Evolutionary conservation across 2,888 invertebrate species (phyloP).

Genomic region (Drosophila nr. fundita): DNA sequence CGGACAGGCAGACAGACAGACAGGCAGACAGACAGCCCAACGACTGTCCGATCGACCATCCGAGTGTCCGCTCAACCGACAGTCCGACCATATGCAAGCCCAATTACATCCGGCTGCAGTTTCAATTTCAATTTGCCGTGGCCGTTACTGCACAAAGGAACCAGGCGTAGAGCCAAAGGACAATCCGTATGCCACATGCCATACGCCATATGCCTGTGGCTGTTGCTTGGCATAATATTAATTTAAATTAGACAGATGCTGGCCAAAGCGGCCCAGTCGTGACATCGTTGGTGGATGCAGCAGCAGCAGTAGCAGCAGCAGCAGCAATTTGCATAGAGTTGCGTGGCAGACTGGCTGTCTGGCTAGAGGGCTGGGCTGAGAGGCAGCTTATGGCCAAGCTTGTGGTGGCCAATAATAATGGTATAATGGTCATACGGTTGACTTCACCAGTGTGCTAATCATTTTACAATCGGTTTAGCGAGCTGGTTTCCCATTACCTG

Average conservation of each 20-base stretch:
- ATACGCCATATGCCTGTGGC: conserved; percentile 25
- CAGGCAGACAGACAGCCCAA: conserved; percentile 4
- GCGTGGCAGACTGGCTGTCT: background rate
- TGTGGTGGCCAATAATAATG: conserved; percentile 45
- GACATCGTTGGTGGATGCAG: conserved; percentile 19
- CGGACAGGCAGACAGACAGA: conserved; percentile 12
- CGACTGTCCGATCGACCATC: conserved; percentile 4
- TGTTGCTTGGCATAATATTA: conserved; percentile 74
- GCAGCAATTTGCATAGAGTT: conserved; percentile 32
- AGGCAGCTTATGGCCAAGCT: conserved; percentile 44
- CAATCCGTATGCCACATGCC: conserved; percentile 44
- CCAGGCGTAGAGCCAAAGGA: conserved; percentile 31
- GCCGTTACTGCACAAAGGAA: conserved; percentile 24
- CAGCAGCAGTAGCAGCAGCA: background rate
- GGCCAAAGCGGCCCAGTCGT: conserved; percentile 32
- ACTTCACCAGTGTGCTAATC: conserved; percentile 56
- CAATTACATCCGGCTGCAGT: conserved; percentile 82
- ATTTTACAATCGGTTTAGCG: conserved; percentile 62
- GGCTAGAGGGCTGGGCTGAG: background rate
- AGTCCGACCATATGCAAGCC: conserved; percentile 69
- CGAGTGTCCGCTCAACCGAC: conserved; percentile 17
- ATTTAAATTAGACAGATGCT: conserved; percentile 77
- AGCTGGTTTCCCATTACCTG: conserved; percentile 23
- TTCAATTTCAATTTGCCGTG: conserved; percentile 77
- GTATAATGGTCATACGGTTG: conserved; percentile 49